Conservation (phyloP, 1,140 invertebrate genomes). For the Drosophila auraria region DNA sequence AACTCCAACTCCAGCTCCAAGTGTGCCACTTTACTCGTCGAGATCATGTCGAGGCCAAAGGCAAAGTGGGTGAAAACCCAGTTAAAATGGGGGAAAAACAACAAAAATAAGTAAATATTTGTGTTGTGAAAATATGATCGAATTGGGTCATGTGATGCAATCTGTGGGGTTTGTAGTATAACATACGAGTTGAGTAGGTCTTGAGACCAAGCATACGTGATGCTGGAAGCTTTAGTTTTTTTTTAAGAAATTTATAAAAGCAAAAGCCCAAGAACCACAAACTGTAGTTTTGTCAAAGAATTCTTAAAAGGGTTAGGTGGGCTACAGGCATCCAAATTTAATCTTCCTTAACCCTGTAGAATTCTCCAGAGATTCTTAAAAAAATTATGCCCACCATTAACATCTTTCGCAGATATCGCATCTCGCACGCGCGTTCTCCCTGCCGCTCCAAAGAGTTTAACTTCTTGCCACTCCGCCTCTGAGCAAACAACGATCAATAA, state of each 20-base stretch:
- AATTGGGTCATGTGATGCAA: slow-evolving; percentile 43
- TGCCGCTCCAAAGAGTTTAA: slow-evolving; percentile 1
- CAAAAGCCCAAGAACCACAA: no score
- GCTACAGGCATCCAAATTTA: no score
- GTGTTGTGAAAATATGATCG: slow-evolving; percentile 41
- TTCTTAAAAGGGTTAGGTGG: no score
- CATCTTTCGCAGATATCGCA: slow-evolving; percentile 28
- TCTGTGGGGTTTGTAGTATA: background rate
- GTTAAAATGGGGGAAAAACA: slow-evolving; percentile 13
- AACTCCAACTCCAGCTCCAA: slow-evolving; percentile 37
- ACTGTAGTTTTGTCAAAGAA: no score
- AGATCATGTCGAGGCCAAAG: slow-evolving; percentile 55
- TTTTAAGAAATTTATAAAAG: no score
- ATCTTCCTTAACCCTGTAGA: background rate
- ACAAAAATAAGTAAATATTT: slow-evolving; percentile 42
- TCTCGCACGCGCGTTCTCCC: slow-evolving; percentile 39
- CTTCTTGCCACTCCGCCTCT: slow-evolving; percentile 35
- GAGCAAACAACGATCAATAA: slow-evolving; percentile 55
- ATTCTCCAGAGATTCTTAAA: background rate
- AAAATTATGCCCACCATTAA: slow-evolving; percentile 25
- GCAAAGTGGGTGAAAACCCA: slow-evolving; percentile 45
- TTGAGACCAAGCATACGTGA: background rate
- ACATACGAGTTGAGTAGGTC: background rate
- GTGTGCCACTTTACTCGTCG: slow-evolving; percentile 62
- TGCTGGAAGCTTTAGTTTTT: background rate